A percentile compares a stretch with the other conserved stretches of the same genome.
Evolutionary conservation across 2,113 vertebrate genomes (phyloP).

Genomic region (Tragelaphus scriptus): DNA sequence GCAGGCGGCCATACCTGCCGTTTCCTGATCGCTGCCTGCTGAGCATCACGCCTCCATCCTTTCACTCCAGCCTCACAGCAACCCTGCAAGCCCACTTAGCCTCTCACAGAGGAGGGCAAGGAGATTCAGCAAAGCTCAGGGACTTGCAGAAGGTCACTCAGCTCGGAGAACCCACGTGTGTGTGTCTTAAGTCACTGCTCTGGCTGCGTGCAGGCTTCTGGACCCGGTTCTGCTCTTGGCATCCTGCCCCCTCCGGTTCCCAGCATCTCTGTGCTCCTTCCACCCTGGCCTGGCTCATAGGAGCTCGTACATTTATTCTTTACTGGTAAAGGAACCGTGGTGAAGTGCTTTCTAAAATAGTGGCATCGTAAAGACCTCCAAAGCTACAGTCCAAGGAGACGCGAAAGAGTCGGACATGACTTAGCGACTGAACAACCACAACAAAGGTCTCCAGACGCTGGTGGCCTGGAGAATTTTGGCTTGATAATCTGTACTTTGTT

Average conservation of each 20-base stretch:
- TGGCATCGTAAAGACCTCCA: neutral
- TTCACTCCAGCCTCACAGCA: no score
- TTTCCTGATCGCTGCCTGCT: neutral
- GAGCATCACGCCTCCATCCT: neutral
- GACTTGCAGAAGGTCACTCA: fast-evolving
- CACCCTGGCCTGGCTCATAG: neutral
- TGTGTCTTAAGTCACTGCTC: neutral
- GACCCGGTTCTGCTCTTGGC: neutral
- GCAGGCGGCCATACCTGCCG: fast-evolving
- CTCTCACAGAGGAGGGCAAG: neutral
- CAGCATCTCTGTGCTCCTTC: neutral
- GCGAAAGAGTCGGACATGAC: neutral
- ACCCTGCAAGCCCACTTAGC: no score
- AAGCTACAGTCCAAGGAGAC: neutral
- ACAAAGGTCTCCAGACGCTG: fast-evolving
- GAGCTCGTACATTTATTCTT: neutral
- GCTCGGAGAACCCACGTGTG: fast-evolving
- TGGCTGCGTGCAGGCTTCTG: neutral
- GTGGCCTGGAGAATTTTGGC: neutral
- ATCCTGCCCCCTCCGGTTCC: neutral
- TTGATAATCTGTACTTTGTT: neutral
- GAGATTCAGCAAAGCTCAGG: neutral
- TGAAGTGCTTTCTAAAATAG: neutral
- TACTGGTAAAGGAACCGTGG: neutral
- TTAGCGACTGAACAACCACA: neutral